Evolutionary conservation across 2,113 vertebrate species (phyloP).

Genomic region (Sprattus sprattus): DNA sequence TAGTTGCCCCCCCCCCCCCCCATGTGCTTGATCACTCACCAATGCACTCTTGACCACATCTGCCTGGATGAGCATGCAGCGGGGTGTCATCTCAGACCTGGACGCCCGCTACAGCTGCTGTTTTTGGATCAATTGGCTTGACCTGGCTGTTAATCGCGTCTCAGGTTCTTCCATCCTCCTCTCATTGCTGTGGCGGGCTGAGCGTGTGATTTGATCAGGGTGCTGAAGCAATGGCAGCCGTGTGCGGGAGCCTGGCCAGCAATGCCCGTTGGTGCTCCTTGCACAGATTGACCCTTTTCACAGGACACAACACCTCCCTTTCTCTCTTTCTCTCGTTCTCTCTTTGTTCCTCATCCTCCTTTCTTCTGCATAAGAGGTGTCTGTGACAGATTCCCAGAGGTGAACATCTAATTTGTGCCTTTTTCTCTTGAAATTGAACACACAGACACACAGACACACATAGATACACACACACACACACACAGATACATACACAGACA

Average conservation of each 20-base stretch:
- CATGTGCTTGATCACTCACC: background rate
- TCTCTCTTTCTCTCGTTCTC: background rate
- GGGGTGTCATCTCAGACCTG: background rate
- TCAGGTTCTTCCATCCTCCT: background rate
- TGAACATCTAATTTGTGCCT: background rate
- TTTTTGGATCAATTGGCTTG: background rate
- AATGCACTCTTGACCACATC: background rate
- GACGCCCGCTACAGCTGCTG: background rate
- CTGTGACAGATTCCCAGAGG: slow-evolving; percentile 38
- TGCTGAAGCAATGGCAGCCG: background rate
- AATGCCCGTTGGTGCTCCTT: background rate
- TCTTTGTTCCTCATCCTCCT: background rate
- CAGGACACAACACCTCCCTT: background rate
- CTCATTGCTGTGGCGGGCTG: background rate
- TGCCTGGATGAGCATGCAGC: background rate
- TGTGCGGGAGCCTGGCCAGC: no score
- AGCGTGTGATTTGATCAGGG: background rate
- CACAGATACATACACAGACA: no score
- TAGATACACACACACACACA: background rate
- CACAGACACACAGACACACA: background rate
- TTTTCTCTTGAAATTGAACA: background rate
- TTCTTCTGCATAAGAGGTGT: background rate
- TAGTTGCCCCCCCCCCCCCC: background rate
- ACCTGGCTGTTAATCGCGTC: background rate
- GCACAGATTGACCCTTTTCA: background rate